Percentiles rank a stretch among this genome's conserved stretches.
Conservation (phyloP, 2,113 vertebrate species). For the Haemorhous mexicanus region DNA sequence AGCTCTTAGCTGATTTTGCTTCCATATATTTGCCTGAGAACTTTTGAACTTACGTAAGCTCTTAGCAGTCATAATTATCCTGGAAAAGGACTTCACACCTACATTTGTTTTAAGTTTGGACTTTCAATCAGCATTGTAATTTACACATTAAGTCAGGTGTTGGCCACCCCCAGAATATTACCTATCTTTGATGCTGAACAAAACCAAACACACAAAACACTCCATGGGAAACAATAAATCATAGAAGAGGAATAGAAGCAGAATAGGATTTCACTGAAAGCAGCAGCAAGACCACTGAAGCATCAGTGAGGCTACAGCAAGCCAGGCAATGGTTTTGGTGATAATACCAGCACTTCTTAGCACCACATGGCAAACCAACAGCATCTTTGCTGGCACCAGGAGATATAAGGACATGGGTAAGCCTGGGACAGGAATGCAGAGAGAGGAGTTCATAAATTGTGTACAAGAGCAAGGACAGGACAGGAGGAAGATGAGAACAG, state of each 20-base stretch:
- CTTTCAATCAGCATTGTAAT: neutral
- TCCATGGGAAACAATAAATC: neutral
- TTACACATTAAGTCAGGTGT: constrained; percentile 5
- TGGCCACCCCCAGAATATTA: neutral
- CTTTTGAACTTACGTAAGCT: neutral
- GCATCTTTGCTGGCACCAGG: neutral
- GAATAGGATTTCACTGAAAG: neutral
- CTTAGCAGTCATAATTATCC: neutral
- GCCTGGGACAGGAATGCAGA: neutral
- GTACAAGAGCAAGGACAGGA: neutral
- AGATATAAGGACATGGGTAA: neutral
- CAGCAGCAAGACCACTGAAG: neutral
- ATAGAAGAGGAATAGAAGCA: neutral
- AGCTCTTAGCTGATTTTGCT: neutral
- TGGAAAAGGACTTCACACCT: neutral
- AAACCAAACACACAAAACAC: neutral
- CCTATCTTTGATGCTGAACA: neutral
- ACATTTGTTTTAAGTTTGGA: neutral
- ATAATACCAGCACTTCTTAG: neutral
- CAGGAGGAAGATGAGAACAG: neutral
- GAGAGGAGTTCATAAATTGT: neutral
- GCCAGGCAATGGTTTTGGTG: neutral
- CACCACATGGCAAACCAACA: neutral
- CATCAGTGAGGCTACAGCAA: neutral
- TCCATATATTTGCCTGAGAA: neutral